Evolutionary conservation across 35 echinoderm and acorn worm genomes (phyloP).

Genomic region (Ophiothrix spiculata): DNA sequence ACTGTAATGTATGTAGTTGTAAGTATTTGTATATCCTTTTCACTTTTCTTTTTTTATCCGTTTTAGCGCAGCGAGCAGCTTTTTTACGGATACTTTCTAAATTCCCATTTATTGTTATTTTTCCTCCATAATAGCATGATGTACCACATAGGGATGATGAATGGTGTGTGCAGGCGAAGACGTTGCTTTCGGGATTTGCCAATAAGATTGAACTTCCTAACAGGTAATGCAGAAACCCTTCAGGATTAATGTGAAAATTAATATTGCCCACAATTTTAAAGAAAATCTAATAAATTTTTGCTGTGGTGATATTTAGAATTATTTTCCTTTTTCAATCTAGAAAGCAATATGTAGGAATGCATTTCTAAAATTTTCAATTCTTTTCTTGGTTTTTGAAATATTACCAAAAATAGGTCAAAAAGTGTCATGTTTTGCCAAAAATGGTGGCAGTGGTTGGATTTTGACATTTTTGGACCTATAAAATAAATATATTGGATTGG

Average conservation of each 20-base stretch:
- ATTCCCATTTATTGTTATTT: neutral
- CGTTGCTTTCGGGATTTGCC: conserved; percentile 56
- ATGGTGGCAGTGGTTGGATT: no score
- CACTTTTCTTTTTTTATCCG: neutral
- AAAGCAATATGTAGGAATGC: neutral
- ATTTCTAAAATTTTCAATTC: neutral
- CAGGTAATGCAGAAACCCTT: conserved; percentile 47
- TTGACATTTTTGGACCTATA: no score
- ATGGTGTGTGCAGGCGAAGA: conserved; percentile 62
- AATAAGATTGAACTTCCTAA: conserved; percentile 71
- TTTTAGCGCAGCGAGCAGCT: no score
- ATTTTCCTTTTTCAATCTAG: neutral
- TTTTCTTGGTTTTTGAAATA: neutral
- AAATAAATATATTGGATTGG: no score
- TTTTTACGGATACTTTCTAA: neutral
- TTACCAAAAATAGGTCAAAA: neutral
- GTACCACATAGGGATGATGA: conserved; percentile 43
- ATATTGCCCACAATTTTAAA: no score
- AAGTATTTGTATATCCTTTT: neutral
- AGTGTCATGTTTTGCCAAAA: no score
- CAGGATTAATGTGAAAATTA: neutral
- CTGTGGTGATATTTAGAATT: no score
- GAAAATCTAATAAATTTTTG: no score
- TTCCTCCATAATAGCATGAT: conserved; percentile 29
- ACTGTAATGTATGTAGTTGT: neutral